Conservation (phyloP, 1,140 invertebrate genomes). For the Diprion similis region DNA sequence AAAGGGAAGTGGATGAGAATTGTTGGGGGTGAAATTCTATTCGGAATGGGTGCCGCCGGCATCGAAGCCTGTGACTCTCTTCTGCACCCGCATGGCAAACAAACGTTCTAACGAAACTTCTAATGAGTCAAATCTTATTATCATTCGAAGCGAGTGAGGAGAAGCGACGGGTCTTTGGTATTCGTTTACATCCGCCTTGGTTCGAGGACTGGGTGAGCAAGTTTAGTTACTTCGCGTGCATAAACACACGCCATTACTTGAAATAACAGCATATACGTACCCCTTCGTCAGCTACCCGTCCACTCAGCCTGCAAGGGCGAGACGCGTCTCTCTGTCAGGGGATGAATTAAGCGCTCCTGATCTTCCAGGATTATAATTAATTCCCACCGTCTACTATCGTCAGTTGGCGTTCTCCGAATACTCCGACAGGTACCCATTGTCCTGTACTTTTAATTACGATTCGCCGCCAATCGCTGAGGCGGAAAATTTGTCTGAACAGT, state of each 20-base stretch:
- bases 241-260: slow-evolving; percentile 48
- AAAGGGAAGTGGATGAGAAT: no score
- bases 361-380: background rate
- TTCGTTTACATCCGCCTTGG: slow-evolving; percentile 25
- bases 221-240: slow-evolving; percentile 49
- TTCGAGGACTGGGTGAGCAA: slow-evolving; percentile 39
- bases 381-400: background rate
- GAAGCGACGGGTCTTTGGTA: background rate
- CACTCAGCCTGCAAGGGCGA: no score
- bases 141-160: slow-evolving; percentile 40
- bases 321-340: no score
- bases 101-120: slow-evolving; percentile 52
- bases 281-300: background rate
- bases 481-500: no score
- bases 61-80: background rate
- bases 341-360: background rate
- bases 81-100: slow-evolving; percentile 35
- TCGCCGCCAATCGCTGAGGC: no score
- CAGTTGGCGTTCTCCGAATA: background rate
- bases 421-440: no score
- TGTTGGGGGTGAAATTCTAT: no score
- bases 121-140: slow-evolving; percentile 54
- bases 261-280: slow-evolving; percentile 36
- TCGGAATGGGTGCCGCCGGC: no score
- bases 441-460: no score